Percentiles rank a stretch among this genome's conserved stretches.
Evolutionary conservation across 2,888 invertebrate species (phyloP).

Genomic region (Athetis lepigone): DNA sequence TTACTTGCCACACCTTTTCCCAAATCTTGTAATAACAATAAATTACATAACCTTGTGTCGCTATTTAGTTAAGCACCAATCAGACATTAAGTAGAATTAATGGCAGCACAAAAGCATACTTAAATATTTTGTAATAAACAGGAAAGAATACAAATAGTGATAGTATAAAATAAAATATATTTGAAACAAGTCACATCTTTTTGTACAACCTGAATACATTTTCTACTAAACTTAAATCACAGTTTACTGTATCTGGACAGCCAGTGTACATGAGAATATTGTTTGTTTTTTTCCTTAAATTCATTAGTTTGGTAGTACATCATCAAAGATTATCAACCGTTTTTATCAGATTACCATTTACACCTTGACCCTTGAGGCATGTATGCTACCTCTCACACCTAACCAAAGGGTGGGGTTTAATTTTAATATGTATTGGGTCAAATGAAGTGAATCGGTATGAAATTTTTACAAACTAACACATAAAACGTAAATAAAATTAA

Average conservation of each 20-base stretch:
- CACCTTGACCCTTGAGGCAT: too few relatives aligned
- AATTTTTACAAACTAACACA: too few relatives aligned
- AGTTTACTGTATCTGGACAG: slow-evolving; percentile 54
- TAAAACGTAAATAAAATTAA: too few relatives aligned
- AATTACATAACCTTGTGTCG: slow-evolving; percentile 11
- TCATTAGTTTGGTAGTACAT: not conserved
- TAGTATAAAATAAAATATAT: slow-evolving; percentile 49
- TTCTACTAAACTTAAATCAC: slow-evolving; percentile 59
- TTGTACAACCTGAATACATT: slow-evolving; percentile 55
- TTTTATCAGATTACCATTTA: not conserved
- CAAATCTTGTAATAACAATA: not conserved
- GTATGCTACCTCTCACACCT: too few relatives aligned
- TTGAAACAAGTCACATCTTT: slow-evolving; percentile 49
- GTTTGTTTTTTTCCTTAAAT: slow-evolving; percentile 1
- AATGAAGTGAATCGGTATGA: too few relatives aligned
- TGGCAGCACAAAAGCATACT: not conserved
- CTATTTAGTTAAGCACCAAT: not conserved
- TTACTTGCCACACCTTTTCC: not conserved
- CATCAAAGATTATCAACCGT: slow-evolving; percentile 9
- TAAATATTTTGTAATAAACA: too few relatives aligned
- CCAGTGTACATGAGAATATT: slow-evolving; percentile 34
- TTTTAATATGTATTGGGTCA: too few relatives aligned
- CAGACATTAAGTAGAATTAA: not conserved
- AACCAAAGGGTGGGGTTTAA: too few relatives aligned
- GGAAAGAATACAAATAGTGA: slow-evolving; percentile 4